Base-by-base conservation (phyloP, 2,113 vertebrate species). In the Pteruthius melanotis region DNA sequence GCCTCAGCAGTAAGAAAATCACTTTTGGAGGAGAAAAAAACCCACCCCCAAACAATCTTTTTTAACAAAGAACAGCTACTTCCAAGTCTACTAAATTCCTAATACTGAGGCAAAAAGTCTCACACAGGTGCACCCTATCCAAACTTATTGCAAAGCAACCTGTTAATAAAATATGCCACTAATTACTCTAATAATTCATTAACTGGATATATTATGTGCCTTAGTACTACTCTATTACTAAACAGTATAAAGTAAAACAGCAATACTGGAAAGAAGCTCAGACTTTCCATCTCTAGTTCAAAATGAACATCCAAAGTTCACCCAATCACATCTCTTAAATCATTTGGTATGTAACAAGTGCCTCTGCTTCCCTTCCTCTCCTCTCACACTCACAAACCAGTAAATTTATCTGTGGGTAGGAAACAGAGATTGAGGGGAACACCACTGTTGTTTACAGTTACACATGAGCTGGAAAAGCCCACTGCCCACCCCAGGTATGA, bases 281-380 rank as follows among this genome's bases (percentile, higher is more conserved):
- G 13, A 45, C 20, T 26, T 87, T 72, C 30, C 15, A 39, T 15
- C 27, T 64, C 33, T 52, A 33, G 57, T 31, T 89, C 40, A 83
- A 69, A 75, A 87, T 2, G 7, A 81, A 66, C 45, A 52, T 30
- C 33, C 35, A 30, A 14, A 65, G 35, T 53, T 83, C 49, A 72
- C 13, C 44, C 53, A 50, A 23, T 13, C n/a, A 64, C n/a, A 69
- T 40, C 53, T 40, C 47, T n/a, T n/a, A 20, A n/a, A 37, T 45
- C 26, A 16, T 23, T 53, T 21, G 13, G 24, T 14, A 31, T 0
- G 0, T 26, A 70, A 35, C 2, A 4, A 75, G 28, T 13, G 30
- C 12, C 13, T 74, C 19, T 13, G 27, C 9, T 44, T 39, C 26
- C 27, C 33, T n/a, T 53, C 6, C 16, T 42, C 40, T 53, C 6